Conservation (phyloP, 2,113 vertebrate genomes). For the Prunella fulvescens region DNA sequence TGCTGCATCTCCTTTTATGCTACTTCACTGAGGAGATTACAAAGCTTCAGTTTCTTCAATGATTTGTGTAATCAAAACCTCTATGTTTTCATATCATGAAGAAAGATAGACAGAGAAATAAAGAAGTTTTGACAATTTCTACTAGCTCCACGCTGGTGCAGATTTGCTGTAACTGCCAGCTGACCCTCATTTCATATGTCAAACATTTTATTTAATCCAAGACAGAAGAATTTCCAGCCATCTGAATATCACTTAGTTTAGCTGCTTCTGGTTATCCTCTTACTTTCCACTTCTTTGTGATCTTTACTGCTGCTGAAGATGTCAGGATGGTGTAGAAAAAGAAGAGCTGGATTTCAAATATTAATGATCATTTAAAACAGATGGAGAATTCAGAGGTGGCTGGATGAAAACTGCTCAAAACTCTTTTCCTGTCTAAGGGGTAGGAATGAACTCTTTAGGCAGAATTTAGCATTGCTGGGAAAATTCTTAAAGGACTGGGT, state of each 20-base stretch:
- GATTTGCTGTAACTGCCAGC: conserved; percentile 30
- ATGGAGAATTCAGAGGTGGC: background rate
- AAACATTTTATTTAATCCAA: conserved; percentile 1
- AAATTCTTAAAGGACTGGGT: background rate
- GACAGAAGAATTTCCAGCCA: background rate
- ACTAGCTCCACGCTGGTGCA: background rate
- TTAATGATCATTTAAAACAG: background rate
- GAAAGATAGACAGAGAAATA: background rate
- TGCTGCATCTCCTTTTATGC: background rate
- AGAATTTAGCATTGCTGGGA: background rate
- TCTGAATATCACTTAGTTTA: conserved; percentile 9
- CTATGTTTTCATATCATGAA: background rate
- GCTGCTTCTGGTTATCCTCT: background rate
- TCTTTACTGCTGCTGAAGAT: background rate
- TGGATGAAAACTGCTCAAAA: background rate
- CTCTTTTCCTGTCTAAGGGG: background rate
- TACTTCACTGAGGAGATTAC: background rate
- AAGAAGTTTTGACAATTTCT: background rate
- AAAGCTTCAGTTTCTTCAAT: background rate
- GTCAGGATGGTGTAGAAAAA: background rate
- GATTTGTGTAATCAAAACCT: background rate
- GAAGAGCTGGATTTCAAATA: background rate
- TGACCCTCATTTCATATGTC: conserved; percentile 23
- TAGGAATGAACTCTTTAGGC: background rate
- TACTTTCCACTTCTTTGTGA: background rate